These are phyloP conservation scores for Ceramica pisi DNA, from an alignment of 2,888 invertebrate genomes.

Conservation along the genomic window DNA sequence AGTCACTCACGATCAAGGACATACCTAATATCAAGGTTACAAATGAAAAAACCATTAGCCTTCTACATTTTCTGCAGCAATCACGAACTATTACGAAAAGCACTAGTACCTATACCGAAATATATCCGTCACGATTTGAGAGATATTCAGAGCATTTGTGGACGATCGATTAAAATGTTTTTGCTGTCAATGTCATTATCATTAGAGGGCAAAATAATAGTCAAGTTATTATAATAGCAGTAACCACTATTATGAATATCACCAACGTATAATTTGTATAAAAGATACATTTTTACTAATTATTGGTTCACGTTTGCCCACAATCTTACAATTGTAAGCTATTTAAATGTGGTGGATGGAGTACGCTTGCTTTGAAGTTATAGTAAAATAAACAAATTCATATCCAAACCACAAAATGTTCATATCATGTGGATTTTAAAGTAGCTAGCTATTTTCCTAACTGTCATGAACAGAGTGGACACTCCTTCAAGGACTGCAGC, in stretches of 20 bases:
- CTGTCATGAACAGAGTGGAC: too few relatives aligned
- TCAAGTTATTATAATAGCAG: background rate
- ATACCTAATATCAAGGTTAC: slow-evolving; percentile 33
- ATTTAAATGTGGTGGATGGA: too few relatives aligned
- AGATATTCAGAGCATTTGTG: slow-evolving; percentile 1
- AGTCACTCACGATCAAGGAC: slow-evolving; percentile 23
- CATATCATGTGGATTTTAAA: too few relatives aligned
- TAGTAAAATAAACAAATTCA: too few relatives aligned
- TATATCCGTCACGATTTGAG: slow-evolving; percentile 36
- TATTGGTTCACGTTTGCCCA: too few relatives aligned
- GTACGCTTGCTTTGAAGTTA: too few relatives aligned
- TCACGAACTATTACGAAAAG: background rate
- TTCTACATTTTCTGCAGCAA: slow-evolving; percentile 11
- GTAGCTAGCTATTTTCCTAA: too few relatives aligned
- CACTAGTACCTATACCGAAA: background rate
- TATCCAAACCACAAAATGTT: too few relatives aligned
- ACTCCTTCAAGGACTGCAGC: too few relatives aligned
- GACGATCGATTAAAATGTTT: slow-evolving; percentile 29
- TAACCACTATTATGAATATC: background rate
- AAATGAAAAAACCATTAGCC: background rate
- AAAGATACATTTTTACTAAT: too few relatives aligned
- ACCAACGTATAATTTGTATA: too few relatives aligned
- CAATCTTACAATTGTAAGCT: too few relatives aligned
- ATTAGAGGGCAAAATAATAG: slow-evolving; percentile 5
- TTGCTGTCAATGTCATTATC: slow-evolving; percentile 19